Percentiles rank a stretch among this genome's conserved stretches.
Conservation (phyloP, 2,888 invertebrate genomes). For the Tricholauxania praeusta region DNA sequence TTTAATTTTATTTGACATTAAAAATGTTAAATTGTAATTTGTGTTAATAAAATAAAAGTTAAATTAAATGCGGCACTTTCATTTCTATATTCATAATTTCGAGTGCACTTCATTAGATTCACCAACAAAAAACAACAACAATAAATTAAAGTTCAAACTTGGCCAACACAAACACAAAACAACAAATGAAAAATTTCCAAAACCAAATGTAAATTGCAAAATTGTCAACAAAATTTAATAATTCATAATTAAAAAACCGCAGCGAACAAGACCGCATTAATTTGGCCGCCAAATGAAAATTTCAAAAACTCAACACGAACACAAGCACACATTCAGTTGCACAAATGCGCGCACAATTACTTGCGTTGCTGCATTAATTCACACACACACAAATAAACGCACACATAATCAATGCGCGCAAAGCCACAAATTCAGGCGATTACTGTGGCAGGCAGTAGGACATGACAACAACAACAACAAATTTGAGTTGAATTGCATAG, state of each 20-base stretch:
- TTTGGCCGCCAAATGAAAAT: slow-evolving; percentile 27
- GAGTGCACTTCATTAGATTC: too few species aligned
- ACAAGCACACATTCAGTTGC: too few species aligned
- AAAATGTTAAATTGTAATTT: too few species aligned
- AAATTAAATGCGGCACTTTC: too few species aligned
- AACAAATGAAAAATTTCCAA: background rate
- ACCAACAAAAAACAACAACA: too few species aligned
- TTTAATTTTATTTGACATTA: too few species aligned
- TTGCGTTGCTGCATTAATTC: background rate
- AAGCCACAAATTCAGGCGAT: slow-evolving; percentile 28
- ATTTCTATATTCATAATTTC: too few species aligned
- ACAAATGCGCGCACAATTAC: background rate
- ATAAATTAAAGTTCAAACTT: too few species aligned
- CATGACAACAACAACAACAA: slow-evolving; percentile 13
- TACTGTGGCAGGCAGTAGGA: slow-evolving; percentile 5
- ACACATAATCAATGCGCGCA: slow-evolving; percentile 15
- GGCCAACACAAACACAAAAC: too few species aligned
- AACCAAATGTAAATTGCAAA: slow-evolving; percentile 27
- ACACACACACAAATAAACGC: slow-evolving; percentile 13
- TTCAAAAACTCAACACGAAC: background rate
- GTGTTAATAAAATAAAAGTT: too few species aligned
- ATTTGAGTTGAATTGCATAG: background rate
- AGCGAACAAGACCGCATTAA: slow-evolving; percentile 40
- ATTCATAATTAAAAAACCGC: slow-evolving; percentile 58
- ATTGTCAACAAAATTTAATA: slow-evolving; percentile 55